These are phyloP conservation scores for Gasterosteus aculeatus DNA, from an alignment of 2,113 vertebrate species.

Conservation along the genomic window DNA sequence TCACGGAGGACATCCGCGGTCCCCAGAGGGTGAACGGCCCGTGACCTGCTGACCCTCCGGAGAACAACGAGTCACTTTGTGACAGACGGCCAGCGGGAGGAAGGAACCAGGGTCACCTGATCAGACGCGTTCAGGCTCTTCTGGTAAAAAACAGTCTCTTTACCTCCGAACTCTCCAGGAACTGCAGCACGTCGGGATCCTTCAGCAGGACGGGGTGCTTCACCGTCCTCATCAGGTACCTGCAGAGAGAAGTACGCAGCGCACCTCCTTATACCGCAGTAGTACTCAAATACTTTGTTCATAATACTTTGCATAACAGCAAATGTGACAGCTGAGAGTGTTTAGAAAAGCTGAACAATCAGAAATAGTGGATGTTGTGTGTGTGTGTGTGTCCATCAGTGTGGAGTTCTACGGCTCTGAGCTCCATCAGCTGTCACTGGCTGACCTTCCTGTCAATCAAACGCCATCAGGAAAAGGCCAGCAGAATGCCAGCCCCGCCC, in stretches of 20 bases:
- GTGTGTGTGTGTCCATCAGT: constrained; percentile 60
- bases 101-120: neutral
- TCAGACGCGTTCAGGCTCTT: neutral
- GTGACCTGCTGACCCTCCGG: too few species aligned
- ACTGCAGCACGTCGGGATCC: constrained; percentile 94
- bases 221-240: constrained; percentile 95
- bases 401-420: constrained; percentile 76
- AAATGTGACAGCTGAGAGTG: too few species aligned
- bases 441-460: constrained; percentile 82
- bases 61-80: too few species aligned
- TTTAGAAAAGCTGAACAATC: too few species aligned
- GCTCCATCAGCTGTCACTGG: constrained; percentile 65
- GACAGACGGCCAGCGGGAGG: too few species aligned
- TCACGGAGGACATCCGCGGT: too few species aligned
- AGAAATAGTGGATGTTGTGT: neutral
- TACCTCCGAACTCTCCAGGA: constrained; percentile 97
- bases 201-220: constrained; percentile 95
- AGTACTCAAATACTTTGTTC: too few species aligned
- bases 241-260: constrained; percentile 53
- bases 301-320: too few species aligned
- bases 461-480: constrained; percentile 76
- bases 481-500: constrained; percentile 78
- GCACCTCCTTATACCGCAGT: too few species aligned
- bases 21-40: too few species aligned
- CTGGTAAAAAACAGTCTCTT: neutral